These are phyloP conservation scores for Arvicanthis niloticus DNA, from an alignment of 2,113 vertebrate species.

Conservation along the genomic window DNA sequence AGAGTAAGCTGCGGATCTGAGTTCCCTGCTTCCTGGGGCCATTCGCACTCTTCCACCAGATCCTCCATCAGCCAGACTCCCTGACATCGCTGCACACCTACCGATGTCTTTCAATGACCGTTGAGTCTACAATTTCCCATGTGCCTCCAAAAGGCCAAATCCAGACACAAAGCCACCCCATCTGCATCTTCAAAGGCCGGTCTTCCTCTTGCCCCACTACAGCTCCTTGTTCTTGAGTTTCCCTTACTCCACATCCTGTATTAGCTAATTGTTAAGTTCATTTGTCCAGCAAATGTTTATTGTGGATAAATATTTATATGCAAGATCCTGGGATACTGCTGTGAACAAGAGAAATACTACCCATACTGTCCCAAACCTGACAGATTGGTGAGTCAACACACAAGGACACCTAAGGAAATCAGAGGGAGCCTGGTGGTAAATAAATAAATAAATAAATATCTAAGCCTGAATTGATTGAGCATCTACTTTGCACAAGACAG, in stretches of 20 bases:
- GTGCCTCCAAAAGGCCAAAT: background rate
- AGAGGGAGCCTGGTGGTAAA: background rate
- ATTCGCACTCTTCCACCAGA: background rate
- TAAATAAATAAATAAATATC: background rate
- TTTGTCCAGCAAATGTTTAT: conserved; percentile 40
- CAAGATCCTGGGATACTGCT: background rate
- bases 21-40: too few species aligned
- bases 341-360: background rate
- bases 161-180: background rate
- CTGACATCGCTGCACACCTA: background rate
- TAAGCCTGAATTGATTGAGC: background rate
- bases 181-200: background rate
- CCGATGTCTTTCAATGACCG: background rate
- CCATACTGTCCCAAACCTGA: background rate
- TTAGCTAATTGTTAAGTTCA: conserved; percentile 16
- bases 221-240: conserved; percentile 33
- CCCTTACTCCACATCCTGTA: background rate
- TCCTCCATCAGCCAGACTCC: background rate
- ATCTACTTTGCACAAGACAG: background rate
- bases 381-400: background rate
- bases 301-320: background rate
- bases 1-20: background rate
- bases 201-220: background rate
- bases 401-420: background rate
- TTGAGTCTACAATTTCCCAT: background rate